Evolutionary conservation across 2,888 invertebrate species (phyloP), one percentile per base, ranked within the genome.

Genomic region (Carcina quercana): DNA sequence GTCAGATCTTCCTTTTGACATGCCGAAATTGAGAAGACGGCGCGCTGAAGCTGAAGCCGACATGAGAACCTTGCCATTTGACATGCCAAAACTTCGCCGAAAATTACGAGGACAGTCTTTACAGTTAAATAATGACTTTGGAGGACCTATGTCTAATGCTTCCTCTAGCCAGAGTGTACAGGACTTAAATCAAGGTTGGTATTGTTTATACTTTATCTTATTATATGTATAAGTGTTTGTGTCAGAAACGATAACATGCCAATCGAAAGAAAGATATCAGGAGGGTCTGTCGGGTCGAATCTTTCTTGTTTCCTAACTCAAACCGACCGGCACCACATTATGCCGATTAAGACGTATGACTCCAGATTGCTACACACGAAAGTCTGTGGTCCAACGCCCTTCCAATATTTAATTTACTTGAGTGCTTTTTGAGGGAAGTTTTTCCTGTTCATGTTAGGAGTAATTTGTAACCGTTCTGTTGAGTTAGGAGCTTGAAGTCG

Each of bases 51-150:
- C 91, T 32, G 92, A 92, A 45, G 91, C 93, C 25, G 94, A 95
- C 62, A 78, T 94, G 30, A 86, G 91, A 42, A 89, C 95, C 63
- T 85, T 95, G 59, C 95, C 95, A 34, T 95, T 95, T 66, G 95
- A 95, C 66, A 95, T 95, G 95, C 95, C 95, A 15, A 95, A 95
- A 73, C 76, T 95, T 35, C 86, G 93, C 40, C 84, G 94, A 31
- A 88, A 93, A 43, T 73, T 94, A 51, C 87, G 93, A 43, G 89
- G 89, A 42, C 79, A 86, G 40, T 85, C 85, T 2, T 50, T 84
- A 39, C 86, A 87, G 53, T 87, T 90, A 49, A 90, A 88, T 37
- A 78, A 66, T 47, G 83, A 83, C 38, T 92, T 92, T 59, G 89
- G 89, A 36, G 87, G 87, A 54, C 90, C 88, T 42, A 89, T 89